These are phyloP conservation scores for Ferdinandea cuprea DNA, from an alignment of 2,888 invertebrate genomes.

Conservation along the genomic window DNA sequence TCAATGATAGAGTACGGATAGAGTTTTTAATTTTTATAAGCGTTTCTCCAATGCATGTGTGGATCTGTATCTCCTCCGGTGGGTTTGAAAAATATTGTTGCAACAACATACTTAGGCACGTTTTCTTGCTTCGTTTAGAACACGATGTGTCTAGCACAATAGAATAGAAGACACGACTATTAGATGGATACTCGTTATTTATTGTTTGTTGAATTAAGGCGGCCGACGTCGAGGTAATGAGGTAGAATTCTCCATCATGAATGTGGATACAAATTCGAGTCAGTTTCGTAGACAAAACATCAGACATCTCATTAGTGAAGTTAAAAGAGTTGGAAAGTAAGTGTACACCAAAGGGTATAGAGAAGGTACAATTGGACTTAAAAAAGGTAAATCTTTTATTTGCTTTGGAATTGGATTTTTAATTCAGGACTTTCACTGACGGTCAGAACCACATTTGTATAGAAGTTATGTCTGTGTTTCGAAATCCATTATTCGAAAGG, in stretches of 20 bases:
- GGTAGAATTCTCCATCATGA: slow-evolving; percentile 17
- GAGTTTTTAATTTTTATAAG: slow-evolving; percentile 46
- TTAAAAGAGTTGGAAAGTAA: slow-evolving; percentile 55
- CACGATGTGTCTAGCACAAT: slow-evolving; percentile 17
- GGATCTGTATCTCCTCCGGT: not conserved
- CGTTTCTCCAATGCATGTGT: slow-evolving; percentile 37
- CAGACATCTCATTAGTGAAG: slow-evolving; percentile 71
- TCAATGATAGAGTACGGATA: slow-evolving; percentile 28
- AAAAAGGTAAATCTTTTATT: slow-evolving; percentile 19
- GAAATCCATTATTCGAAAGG: slow-evolving; percentile 34
- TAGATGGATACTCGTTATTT: slow-evolving; percentile 25
- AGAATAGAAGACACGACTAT: slow-evolving; percentile 52
- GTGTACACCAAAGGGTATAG: not conserved
- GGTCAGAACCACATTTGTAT: not conserved
- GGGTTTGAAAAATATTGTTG: slow-evolving; percentile 26
- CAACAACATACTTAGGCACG: slow-evolving; percentile 67
- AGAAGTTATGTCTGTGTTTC: not conserved
- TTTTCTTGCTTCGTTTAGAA: slow-evolving; percentile 17
- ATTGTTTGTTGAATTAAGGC: not conserved
- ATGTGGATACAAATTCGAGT: slow-evolving; percentile 33
- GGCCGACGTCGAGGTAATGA: slow-evolving; percentile 60
- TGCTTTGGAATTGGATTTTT: slow-evolving; percentile 33
- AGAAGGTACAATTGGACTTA: not conserved
- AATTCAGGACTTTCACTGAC: slow-evolving; percentile 47
- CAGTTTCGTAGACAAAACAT: slow-evolving; percentile 56